A percentile compares a stretch with the other conserved stretches of the same genome.
Conservation (phyloP, 2,888 invertebrate genomes). For the Drosophila diplacantha region DNA sequence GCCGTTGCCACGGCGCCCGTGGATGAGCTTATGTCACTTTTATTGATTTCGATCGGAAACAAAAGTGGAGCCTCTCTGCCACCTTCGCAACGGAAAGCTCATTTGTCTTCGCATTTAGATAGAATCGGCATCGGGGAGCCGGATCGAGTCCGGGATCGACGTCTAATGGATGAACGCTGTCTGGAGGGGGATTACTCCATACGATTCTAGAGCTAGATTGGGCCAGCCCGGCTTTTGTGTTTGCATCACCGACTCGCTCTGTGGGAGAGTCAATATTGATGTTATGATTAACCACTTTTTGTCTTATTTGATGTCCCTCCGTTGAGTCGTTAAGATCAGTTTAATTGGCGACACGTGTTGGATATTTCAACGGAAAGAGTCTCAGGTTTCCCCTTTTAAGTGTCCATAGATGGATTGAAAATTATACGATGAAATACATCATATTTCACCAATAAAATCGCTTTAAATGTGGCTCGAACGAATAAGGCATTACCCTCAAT, state of each 20-base stretch:
- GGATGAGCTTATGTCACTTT: slow-evolving; percentile 66
- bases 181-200: slow-evolving; percentile 37
- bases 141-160: slow-evolving; percentile 13
- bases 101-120: slow-evolving; percentile 58
- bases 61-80: slow-evolving; percentile 31
- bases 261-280: slow-evolving; percentile 28
- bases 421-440: slow-evolving; percentile 1
- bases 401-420: not conserved
- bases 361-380: slow-evolving; percentile 8
- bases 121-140: slow-evolving; percentile 22
- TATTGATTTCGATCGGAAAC: slow-evolving; percentile 62
- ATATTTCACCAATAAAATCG: not conserved
- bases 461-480: not conserved
- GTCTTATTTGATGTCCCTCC: slow-evolving; percentile 21
- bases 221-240: slow-evolving; percentile 9
- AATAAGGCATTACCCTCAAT: not conserved
- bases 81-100: slow-evolving; percentile 47
- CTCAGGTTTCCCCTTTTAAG: slow-evolving; percentile 4
- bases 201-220: slow-evolving; percentile 27
- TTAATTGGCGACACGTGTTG: slow-evolving; percentile 33
- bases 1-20: slow-evolving; percentile 30
- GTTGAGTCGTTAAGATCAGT: slow-evolving; percentile 28
- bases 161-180: slow-evolving; percentile 40
- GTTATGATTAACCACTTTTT: slow-evolving; percentile 30
- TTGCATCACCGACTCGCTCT: slow-evolving; percentile 16